phyloP scores from a whole-genome alignment of 2,797 vertebrate species.

The Karalla daura region DNA sequence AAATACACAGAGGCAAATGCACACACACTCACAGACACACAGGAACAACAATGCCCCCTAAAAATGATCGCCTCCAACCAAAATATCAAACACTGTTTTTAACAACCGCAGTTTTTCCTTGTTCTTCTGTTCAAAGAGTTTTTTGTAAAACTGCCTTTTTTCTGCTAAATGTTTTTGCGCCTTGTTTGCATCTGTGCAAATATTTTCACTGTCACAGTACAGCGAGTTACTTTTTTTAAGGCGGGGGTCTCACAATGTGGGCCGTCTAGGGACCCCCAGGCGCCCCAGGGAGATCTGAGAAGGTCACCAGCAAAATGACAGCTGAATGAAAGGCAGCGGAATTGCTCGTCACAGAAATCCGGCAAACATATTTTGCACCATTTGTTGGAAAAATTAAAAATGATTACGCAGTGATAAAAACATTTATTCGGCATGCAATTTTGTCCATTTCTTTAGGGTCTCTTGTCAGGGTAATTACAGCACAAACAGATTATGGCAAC shows the following conservation, averaged over 20 bases:
- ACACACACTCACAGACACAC: constrained; percentile 36
- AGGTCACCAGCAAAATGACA: constrained; percentile 6
- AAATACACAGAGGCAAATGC: constrained; percentile 59
- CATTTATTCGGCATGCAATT: neutral
- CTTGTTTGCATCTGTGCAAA: constrained; percentile 26
- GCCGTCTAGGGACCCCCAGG: neutral
- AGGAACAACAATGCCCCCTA: constrained; percentile 57
- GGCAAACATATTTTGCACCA: neutral
- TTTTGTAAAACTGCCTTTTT: neutral
- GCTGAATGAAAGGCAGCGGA: constrained; percentile 3
- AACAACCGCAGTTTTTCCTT: constrained; percentile 21
- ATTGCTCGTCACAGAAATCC: neutral
- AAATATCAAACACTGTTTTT: constrained; percentile 44
- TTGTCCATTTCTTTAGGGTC: neutral
- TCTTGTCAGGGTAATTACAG: constrained; percentile 2
- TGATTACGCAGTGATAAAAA: neutral
- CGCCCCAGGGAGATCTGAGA: constrained; percentile 19
- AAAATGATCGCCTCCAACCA: constrained; percentile 44
- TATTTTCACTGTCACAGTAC: constrained; percentile 1
- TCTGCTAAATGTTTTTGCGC: neutral
- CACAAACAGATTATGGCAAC: constrained; percentile 4
- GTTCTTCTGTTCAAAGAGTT: constrained; percentile 25
- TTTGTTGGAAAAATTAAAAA: neutral
- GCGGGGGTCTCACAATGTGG: neutral
- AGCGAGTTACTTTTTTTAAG: constrained; percentile 6